These are phyloP conservation scores for Helicolenus hilgendorfi DNA, from an alignment of 2,797 vertebrate species.

Conservation along the genomic window DNA sequence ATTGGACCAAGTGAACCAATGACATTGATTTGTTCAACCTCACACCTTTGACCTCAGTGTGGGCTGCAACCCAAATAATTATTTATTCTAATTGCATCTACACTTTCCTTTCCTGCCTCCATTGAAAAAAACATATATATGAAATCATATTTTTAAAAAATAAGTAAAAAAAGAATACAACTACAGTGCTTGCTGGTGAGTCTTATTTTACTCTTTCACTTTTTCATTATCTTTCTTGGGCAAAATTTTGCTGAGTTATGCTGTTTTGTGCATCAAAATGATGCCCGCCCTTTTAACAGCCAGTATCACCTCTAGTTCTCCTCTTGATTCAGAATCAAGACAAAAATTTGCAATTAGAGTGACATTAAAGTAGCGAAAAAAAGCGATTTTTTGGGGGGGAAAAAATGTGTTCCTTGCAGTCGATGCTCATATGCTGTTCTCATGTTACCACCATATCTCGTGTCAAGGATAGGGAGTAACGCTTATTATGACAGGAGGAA, in stretches of 20 bases:
- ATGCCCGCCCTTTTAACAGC: background rate
- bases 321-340: background rate
- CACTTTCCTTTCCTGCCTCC: background rate
- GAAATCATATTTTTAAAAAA: background rate
- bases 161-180: background rate
- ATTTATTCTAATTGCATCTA: background rate
- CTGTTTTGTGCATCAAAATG: slow-evolving; percentile 29
- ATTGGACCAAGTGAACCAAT: slow-evolving; percentile 47
- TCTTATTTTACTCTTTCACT: background rate
- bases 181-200: background rate
- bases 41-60: slow-evolving; percentile 46
- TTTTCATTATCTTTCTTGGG: background rate
- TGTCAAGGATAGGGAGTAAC: slow-evolving; percentile 35
- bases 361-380: background rate
- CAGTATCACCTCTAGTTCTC: background rate
- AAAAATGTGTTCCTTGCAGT: slow-evolving; percentile 10
- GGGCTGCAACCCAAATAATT: background rate
- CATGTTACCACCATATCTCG: slow-evolving; percentile 1
- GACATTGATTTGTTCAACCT: slow-evolving; percentile 59
- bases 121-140: background rate
- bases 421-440: background rate
- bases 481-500: slow-evolving; percentile 53
- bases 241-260: background rate
- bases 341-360: background rate
- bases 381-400: too few relatives aligned